These are phyloP conservation scores for Lasiurus borealis DNA, from an alignment of 2,113 vertebrate species.

Conservation along the genomic window DNA sequence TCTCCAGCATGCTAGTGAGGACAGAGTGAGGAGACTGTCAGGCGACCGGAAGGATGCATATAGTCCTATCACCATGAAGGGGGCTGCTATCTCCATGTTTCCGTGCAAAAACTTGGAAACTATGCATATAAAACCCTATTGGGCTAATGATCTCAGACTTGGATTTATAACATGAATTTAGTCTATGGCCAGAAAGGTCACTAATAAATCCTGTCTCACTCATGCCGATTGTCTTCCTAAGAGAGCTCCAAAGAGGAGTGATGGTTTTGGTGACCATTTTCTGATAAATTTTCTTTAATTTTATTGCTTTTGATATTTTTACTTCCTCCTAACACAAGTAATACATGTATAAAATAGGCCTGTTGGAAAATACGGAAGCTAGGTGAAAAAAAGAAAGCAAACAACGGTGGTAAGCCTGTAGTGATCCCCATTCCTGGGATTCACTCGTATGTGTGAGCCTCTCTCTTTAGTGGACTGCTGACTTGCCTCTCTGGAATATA, in stretches of 20 bases:
- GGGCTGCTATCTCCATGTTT: background rate
- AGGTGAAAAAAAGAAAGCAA: background rate
- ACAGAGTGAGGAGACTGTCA: constrained; percentile 38
- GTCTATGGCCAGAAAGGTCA: background rate
- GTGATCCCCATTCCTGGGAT: background rate
- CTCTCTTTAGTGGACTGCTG: background rate
- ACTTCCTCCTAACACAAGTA: background rate
- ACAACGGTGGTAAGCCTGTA: background rate
- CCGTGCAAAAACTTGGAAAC: background rate
- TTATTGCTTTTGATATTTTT: constrained; percentile 46
- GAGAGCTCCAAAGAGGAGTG: constrained; percentile 17
- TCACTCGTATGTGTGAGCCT: background rate
- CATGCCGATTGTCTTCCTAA: constrained; percentile 6
- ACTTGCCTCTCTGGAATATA: background rate
- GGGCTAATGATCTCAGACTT: constrained; percentile 12
- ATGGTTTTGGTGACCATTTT: constrained; percentile 16
- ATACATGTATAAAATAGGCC: background rate
- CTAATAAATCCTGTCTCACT: constrained; percentile 31
- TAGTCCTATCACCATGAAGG: background rate
- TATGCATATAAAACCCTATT: background rate
- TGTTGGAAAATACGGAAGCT: constrained; percentile 6
- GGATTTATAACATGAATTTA: constrained; percentile 38
- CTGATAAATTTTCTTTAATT: constrained; percentile 41
- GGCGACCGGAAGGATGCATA: background rate
- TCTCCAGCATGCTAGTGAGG: constrained; percentile 93